Conservation (phyloP, 2,797 vertebrate genomes). For the Euthynnus affinis region DNA sequence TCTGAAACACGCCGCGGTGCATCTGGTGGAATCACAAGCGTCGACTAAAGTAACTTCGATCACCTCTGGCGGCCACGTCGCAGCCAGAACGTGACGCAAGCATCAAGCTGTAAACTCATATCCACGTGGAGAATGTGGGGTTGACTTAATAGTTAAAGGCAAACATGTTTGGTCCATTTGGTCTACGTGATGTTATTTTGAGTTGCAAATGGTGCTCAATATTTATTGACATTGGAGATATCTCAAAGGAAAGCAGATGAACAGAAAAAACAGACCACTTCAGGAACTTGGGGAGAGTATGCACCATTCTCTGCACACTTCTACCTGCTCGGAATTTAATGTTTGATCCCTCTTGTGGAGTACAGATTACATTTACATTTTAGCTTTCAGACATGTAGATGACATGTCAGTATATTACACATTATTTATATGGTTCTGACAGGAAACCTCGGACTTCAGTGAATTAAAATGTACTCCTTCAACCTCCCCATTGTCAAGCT, state of each 20-base stretch:
- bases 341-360: slow-evolving; percentile 10
- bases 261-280: slow-evolving; percentile 4
- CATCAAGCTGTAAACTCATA: too few species aligned
- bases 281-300: background rate
- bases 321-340: background rate
- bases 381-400: background rate
- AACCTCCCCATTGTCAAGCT: slow-evolving; percentile 52
- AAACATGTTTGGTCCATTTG: background rate
- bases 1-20: too few species aligned
- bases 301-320: background rate
- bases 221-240: slow-evolving; percentile 1
- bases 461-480: slow-evolving; percentile 67
- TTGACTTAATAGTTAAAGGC: slow-evolving; percentile 28
- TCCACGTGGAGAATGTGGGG: slow-evolving; percentile 27
- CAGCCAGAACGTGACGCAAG: too few species aligned
- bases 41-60: too few species aligned
- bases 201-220: background rate
- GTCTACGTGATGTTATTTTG: background rate
- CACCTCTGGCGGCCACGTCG: too few species aligned
- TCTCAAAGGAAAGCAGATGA: slow-evolving; percentile 2
- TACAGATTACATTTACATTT: slow-evolving; percentile 50
- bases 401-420: slow-evolving; percentile 12
- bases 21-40: too few species aligned
- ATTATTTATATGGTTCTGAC: slow-evolving; percentile 37
- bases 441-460: slow-evolving; percentile 33